Base-by-base conservation (phyloP, 92 coral and sea anemone genomes). In the Umimayanthus chanpuru region DNA sequence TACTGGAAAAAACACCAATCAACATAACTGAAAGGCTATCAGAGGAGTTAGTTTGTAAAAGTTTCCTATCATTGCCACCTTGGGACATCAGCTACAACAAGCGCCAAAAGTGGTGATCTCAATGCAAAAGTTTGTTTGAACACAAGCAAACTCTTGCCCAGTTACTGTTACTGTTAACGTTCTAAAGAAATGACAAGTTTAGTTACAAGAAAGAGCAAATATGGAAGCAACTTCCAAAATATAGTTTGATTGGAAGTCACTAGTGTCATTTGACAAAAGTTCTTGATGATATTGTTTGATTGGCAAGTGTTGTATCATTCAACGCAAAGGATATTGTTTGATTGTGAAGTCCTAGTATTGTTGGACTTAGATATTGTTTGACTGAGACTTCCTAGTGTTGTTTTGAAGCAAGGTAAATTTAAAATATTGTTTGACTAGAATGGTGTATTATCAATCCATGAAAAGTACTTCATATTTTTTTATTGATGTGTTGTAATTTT, bases 351-450 rank as follows among this genome's bases (percentile, higher is more conserved):
- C 76, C 8, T 47, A 47, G 50, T 41, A 41, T 70, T 70, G 36
- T 70, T 70, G 75, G 43, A 72, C 76, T 72, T 72, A 30, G 76
- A 72, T 72, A 72, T 71, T 72, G 76, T 72, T 72, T 72, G 76
- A 72, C 30, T 72, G 76, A 72, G 76, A 72, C 76, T 72, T 72
- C 76, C 76, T 29, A 29, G 76, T 72, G 76, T 47, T 72, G 76
- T 72, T 72, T 72, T 72, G 76, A 72, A 29, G 39, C 76, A 72
- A 72, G 76, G 76, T 72, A 72, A 72, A 72, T 72, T 72, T 29
- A 28, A 30, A 72, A 72, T 72, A 30, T 4, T 72, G 43, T 29
- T 72, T 72, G 20, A 72, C 40, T 72, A 72, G 76, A 72, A 72
- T 72, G 76, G 40, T 30, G 76, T 72, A 72, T 29, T 72, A 72